Base-by-base conservation (phyloP, 2,888 invertebrate genomes). In the Lasioglossum leucozonium region DNA sequence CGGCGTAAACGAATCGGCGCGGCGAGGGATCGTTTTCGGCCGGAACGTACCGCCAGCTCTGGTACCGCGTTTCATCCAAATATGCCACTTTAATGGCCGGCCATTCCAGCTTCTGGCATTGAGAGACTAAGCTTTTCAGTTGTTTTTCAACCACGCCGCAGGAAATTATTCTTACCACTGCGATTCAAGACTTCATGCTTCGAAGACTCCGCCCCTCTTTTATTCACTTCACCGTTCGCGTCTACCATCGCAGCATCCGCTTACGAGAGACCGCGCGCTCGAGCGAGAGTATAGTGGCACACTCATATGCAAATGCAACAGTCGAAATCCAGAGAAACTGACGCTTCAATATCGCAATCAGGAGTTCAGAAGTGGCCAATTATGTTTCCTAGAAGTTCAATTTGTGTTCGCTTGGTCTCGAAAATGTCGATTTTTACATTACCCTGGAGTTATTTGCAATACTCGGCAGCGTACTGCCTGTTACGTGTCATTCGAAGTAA, bases 51-150 rank as follows among this genome's bases (percentile, higher is more conserved):
- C n/a, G n/a, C n/a, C n/a, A n/a, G n/a, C n/a, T n/a, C n/a, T n/a
- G n/a, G 26, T 37, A 26, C 34, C 76, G 75, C 84, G 75, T 79
- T 84, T 78, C 75, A 65, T 83, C 72, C 74, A 73, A 83, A 80
- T 83, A 87, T 77, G 87, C 82, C 77, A 79, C 65, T 77, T 81
- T 82, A 74, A 88, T 69, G 67, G 77, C 71, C 74, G n/a, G 22
- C 71, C 77, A 26, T 80, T 22, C 34, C 42, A 62, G 58, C 89
- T 88, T 74, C 76, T 55, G 77, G n/a, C 74, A 47, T 82, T 65
- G 55, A 40, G 44, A 37, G 67, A 37, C 16, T 62, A 16, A n/a
- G 76, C 37, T 65, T n/a, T 44, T 44, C 73, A 4, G 42, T 42
- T 26, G 6, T 18, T 42, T 30, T 42, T 26, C 18, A 18, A n/a